These are phyloP conservation scores for Bombycilla garrulus DNA, from an alignment of 2,113 vertebrate species.

Conservation along the genomic window DNA sequence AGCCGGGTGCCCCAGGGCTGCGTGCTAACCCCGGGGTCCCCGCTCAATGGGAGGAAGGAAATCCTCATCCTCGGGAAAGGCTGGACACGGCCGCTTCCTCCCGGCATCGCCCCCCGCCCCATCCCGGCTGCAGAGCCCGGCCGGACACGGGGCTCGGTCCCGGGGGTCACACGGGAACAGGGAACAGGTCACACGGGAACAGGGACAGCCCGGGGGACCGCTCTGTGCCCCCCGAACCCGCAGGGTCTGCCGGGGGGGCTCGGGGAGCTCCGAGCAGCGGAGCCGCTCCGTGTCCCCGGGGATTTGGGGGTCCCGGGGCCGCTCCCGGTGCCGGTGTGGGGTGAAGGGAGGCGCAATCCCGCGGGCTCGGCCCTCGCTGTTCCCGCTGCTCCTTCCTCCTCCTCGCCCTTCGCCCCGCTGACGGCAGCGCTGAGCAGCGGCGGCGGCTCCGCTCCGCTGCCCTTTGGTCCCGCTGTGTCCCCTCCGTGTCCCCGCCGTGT, in stretches of 20 bases:
- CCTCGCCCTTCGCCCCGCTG: neutral
- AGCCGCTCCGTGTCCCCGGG: neutral
- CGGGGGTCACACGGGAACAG: neutral
- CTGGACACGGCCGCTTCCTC: constrained; percentile 38
- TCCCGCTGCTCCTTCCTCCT: neutral
- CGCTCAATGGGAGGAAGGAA: constrained; percentile 64
- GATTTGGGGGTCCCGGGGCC: neutral
- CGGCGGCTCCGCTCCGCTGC: neutral
- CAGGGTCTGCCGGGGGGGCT: neutral
- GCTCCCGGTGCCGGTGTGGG: neutral
- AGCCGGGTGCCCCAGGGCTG: neutral
- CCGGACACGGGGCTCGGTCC: rapidly evolving
- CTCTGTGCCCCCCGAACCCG: neutral
- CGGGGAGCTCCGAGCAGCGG: neutral
- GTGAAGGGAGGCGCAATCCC: neutral
- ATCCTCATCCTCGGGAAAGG: constrained; percentile 58
- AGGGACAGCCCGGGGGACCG: neutral
- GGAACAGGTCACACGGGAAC: no score
- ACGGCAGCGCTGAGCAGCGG: neutral
- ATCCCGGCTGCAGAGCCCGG: neutral
- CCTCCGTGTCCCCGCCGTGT: neutral
- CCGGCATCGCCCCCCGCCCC: neutral
- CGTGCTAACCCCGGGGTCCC: constrained; percentile 29
- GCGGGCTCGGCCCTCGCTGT: rapidly evolving
- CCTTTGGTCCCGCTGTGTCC: neutral